Base-by-base conservation (phyloP, 1,140 invertebrate species). In the Brachionus angularis region DNA sequence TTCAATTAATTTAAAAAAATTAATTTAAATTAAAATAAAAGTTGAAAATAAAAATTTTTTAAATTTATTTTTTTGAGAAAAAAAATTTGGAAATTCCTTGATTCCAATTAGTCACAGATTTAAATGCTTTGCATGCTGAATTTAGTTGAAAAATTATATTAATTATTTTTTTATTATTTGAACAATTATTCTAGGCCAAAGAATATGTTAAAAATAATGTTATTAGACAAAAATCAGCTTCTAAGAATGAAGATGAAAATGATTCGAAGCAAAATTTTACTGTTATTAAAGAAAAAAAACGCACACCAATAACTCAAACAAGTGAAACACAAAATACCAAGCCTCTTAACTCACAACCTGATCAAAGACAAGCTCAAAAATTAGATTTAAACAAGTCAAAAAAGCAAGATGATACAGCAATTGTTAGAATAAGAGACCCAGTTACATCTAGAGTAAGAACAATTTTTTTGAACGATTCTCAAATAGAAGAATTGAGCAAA, bases 91-190 rank as follows among this genome's bases (percentile, higher is more conserved):
- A 5, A 27, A 55, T 33, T 12, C 52, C 34, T 55, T 55, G 16
- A 55, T 18, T 34, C 27, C 34, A 10, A 16, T n/a, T 34, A 16
- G 3, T 33, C n/a, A n/a, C 8, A 7, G 5, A 55, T 16, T 25
- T 5, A 34, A 58, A 58, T 58, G 53, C 53, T 58, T 58, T 58
- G 53, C 53, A 58, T 58, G 53, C 33, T n/a, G n/a, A n/a, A n/a
- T n/a, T n/a, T n/a, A n/a, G n/a, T n/a, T n/a, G n/a, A n/a, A n/a
- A n/a, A n/a, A n/a, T n/a, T n/a, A n/a, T n/a, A n/a, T n/a, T n/a
- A n/a, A n/a, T 42, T 39, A 27, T 58, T 58, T 23, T 12, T 27
- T 25, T 29, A 58, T 21, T 58, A 39, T 2, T 39, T 14, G 33
- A 16, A 58, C 18, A 21, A 21, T n/a, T 1, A 12, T 18, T 39